Evolutionary conservation across 2,113 vertebrate species (phyloP), one percentile per base, ranked within the genome.

Genomic region (Hippocampus comes): DNA sequence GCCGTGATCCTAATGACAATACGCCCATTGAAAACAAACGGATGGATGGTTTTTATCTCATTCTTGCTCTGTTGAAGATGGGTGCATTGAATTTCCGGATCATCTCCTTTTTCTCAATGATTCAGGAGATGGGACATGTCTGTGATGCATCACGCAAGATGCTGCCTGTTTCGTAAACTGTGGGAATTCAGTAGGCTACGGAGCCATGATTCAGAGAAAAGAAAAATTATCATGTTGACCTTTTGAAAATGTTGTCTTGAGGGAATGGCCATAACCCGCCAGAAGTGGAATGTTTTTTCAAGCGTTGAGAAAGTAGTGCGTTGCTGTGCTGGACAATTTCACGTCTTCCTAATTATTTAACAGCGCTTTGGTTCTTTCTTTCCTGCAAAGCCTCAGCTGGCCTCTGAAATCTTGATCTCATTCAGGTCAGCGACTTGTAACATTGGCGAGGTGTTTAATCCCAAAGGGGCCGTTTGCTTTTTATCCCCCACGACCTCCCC

Each of bases 401-500:
- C 25, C 57, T 81, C 53, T 53, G 30, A 67, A 74, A 65, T 17
- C 10, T 49, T 74, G 55, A 78, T 74, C 66, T 65, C 63, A 46
- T 73, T 66, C 68, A 67, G 78, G 34, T 70, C 63, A 60, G 61
- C 63, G 76, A 74, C 48, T 75, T 72, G 23, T 77, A 74, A 76
- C 57, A 71, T 11, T 71, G 73, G 69, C 73, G 71, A 71, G 71
- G 74, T 78, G 78, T 75, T 78, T 20, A 73, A 76, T 82, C 84
- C 83, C 80, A 73, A 2, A 82, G 49, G 83, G 46, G 70, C 65
- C 17, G 10, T 87, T 80, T 69, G 70, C 55, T 51, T 57, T 9
- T 78, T 77, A 64, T 51, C 51, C 72, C 69, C 70, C 27, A 38
- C 5, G 6, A 1, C 17, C 23, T n/a, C 14, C 30, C 27, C 27